Evolutionary conservation across 2,113 vertebrate species (phyloP).

Genomic region (Crocuta crocuta): DNA sequence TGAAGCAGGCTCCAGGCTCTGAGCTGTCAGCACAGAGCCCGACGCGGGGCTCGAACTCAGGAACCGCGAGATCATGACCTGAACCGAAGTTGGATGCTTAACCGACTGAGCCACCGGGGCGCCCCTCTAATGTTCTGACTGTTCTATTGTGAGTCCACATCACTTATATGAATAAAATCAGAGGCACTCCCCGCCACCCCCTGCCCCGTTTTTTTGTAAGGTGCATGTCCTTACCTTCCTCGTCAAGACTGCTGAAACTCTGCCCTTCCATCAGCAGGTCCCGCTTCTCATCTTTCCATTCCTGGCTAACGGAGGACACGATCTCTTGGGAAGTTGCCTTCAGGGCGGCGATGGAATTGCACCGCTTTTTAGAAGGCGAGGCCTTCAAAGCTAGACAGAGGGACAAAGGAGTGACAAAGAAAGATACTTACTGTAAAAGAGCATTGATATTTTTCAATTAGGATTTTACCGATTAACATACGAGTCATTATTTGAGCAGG

Average conservation of each 20-base stretch:
- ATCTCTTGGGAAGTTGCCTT: constrained; percentile 97
- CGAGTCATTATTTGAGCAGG: not conserved
- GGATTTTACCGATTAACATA: not conserved
- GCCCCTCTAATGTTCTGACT: not conserved
- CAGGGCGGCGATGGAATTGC: constrained; percentile 94
- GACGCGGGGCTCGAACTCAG: not conserved
- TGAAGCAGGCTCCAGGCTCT: too few relatives aligned
- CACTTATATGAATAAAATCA: not conserved
- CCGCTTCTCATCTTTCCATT: constrained; percentile 90
- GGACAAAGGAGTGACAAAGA: constrained; percentile 65
- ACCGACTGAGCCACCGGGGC: not conserved
- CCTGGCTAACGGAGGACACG: constrained; percentile 90
- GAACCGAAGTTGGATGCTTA: not conserved
- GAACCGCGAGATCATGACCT: not conserved
- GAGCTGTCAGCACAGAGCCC: too few relatives aligned
- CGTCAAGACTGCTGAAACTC: constrained; percentile 96
- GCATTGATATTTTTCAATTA: not conserved
- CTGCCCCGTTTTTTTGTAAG: not conserved
- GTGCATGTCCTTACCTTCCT: constrained; percentile 90
- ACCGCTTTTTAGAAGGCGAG: constrained; percentile 95
- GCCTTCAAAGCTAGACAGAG: constrained; percentile 90
- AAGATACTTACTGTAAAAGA: not conserved
- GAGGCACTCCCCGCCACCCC: not conserved
- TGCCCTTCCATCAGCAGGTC: constrained; percentile 91
- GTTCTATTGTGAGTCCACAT: not conserved